Conservation (phyloP, 2,888 invertebrate genomes). For the Micropterix aruncella region DNA sequence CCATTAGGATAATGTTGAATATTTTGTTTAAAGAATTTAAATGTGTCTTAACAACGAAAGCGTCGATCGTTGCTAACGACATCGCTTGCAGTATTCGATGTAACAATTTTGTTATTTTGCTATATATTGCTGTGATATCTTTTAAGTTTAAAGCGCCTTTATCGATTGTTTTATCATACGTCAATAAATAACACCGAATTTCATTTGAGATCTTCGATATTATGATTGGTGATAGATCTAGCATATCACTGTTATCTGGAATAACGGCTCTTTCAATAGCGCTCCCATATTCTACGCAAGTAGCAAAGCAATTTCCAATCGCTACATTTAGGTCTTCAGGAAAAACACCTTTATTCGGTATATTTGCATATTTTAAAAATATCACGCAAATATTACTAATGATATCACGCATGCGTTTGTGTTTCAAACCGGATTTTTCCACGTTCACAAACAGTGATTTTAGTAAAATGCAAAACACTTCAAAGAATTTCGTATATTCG, state of each 20-base stretch:
- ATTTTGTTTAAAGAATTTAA: constrained; percentile 20
- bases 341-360: no score
- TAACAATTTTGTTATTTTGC: background rate
- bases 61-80: constrained; percentile 13
- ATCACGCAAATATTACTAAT: no score
- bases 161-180: background rate
- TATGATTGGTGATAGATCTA: background rate
- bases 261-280: background rate
- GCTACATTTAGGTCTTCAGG: background rate
- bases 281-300: background rate
- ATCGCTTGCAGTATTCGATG: background rate
- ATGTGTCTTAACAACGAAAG: constrained; percentile 20
- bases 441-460: constrained; percentile 1
- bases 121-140: background rate
- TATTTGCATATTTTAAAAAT: no score
- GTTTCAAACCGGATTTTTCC: background rate
- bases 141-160: background rate
- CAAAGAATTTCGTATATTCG: background rate
- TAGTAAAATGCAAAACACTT: background rate
- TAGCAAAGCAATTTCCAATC: background rate
- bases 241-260: background rate
- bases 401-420: background rate
- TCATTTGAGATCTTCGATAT: background rate
- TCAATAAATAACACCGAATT: background rate
- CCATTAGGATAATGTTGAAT: constrained; percentile 20